phyloP scores from a whole-genome alignment of 2,113 vertebrate genomes.

The Lophochroa leadbeateri region DNA sequence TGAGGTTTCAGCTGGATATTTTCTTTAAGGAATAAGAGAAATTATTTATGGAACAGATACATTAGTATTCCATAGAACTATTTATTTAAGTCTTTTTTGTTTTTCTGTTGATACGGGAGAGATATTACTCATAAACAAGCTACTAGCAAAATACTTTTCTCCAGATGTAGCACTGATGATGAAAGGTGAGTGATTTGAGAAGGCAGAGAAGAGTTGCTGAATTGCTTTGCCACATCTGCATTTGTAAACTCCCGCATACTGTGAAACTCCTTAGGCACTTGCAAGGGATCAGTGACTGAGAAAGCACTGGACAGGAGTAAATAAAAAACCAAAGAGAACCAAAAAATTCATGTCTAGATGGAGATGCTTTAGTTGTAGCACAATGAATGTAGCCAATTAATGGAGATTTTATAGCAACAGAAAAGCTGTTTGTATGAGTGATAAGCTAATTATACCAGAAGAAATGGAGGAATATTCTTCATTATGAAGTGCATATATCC shows the following conservation, averaged over 20 bases:
- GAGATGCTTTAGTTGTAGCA: not conserved
- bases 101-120: slow-evolving; percentile 5
- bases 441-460: not conserved
- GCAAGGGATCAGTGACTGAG: not conserved
- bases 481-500: not conserved
- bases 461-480: not conserved
- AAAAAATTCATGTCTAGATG: not conserved
- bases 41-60: not conserved
- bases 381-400: not conserved
- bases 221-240: not conserved
- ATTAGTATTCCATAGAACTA: not conserved
- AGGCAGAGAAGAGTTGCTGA: not conserved
- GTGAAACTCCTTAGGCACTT: not conserved
- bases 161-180: not conserved
- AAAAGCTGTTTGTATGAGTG: not conserved
- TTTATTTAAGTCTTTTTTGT: not conserved
- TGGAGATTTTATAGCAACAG: not conserved
- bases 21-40: slow-evolving; percentile 2
- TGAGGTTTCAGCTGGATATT: not conserved
- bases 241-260: not conserved
- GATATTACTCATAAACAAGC: not conserved
- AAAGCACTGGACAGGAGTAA: not conserved
- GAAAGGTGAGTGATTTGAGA: not conserved
- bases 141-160: slow-evolving; percentile 33
- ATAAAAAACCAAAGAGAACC: not conserved